Evolutionary conservation across 2,797 vertebrate species (phyloP), one percentile per base, ranked within the genome.

Genomic region (Danio albolineatus): DNA sequence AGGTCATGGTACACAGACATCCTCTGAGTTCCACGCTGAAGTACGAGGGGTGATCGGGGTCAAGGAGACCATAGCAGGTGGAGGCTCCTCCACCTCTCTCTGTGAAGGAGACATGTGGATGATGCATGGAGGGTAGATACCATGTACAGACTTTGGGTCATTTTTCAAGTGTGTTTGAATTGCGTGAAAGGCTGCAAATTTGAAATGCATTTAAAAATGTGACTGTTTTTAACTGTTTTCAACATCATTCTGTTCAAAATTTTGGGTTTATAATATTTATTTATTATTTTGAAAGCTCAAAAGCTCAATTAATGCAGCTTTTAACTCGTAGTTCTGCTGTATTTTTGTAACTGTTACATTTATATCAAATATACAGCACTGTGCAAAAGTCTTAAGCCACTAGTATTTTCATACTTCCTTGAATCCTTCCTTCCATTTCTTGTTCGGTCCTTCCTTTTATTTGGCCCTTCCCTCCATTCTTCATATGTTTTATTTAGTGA

Each of bases 11-110:
- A 43, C 69, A 60, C 72, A 72, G 60, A 76, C 53, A 77, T 70
- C 79, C 76, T 82, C 57, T 14, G 64, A 82, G 74, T 79, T 85
- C 56, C 60, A 65, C 41, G 64, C 56, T 51, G 66, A 64, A 83
- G 71, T 65, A 59, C 43, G 14, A 6, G 73, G 66, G 82, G 78
- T 80, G n/a, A 70, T 16, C 39, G 13, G 56, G 81, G 82, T 80
- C 79, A 83, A 82, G 81, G 75, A 81, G 54, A 83, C 73, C 6
- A 60, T 28, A 72, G 78, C 75, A 83, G 81, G 69, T 80, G 81
- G 61, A 67, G 74, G 39, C 69, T 62, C 56, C 44, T 36, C 39
- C 54, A 19, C 64, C 76, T 79, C 76, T 76, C 71, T 57, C 72
- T 75, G 56, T 70, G 64, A 72, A 43, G 51, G 73, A 17, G 73